Evolutionary conservation across 2,113 vertebrate species (phyloP).

Genomic region (Genyomyrus donnyi): DNA sequence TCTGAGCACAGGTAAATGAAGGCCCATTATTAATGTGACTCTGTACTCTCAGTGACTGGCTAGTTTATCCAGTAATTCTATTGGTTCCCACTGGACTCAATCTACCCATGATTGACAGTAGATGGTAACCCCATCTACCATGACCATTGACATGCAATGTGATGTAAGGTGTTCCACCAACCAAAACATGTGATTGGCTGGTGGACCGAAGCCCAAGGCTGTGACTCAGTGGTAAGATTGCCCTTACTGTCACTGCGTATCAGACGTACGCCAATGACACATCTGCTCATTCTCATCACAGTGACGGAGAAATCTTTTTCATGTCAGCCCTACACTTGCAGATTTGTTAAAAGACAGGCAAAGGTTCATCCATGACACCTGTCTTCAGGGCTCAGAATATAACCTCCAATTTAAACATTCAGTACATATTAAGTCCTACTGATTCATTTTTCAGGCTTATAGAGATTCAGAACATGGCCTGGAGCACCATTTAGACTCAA

Average conservation of each 20-base stretch:
- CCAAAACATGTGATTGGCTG: background rate
- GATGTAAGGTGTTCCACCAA: background rate
- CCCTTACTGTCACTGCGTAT: background rate
- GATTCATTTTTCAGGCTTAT: background rate
- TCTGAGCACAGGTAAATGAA: background rate
- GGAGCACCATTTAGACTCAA: background rate
- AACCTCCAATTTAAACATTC: background rate
- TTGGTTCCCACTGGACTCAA: background rate
- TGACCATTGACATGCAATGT: background rate
- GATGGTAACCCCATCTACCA: background rate
- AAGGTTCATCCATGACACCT: background rate
- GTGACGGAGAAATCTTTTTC: background rate
- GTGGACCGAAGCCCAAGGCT: background rate
- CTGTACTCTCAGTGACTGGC: background rate
- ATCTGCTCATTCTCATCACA: background rate
- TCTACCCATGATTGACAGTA: background rate
- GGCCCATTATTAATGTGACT: background rate
- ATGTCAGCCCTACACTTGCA: background rate
- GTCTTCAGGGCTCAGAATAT: background rate
- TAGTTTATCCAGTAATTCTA: background rate
- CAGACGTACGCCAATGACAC: background rate
- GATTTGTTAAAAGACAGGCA: background rate
- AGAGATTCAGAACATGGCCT: background rate
- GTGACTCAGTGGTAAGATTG: background rate
- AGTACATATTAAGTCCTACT: background rate